Evolutionary conservation across 2,797 vertebrate species (phyloP).

Genomic region (Hylomyscus alleni): DNA sequence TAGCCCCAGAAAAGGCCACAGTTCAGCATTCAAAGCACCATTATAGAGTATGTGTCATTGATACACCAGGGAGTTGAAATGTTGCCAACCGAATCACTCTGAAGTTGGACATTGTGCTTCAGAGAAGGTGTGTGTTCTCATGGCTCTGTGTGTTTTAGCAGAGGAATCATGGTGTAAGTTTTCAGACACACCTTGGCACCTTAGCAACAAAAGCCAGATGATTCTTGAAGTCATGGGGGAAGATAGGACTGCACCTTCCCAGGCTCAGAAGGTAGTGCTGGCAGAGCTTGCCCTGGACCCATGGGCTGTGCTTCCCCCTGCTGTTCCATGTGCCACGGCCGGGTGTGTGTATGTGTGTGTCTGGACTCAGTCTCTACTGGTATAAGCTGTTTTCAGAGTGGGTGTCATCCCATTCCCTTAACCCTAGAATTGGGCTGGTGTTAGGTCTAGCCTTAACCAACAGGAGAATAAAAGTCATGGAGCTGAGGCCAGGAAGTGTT

Average conservation of each 20-base stretch:
- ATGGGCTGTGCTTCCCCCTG: not conserved
- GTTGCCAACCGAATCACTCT: not conserved
- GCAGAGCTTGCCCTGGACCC: slow-evolving; percentile 77
- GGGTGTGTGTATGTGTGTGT: slow-evolving; percentile 71
- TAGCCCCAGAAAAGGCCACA: not conserved
- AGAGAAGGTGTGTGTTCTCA: not conserved
- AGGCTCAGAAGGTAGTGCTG: slow-evolving; percentile 87
- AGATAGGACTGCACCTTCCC: slow-evolving; percentile 84
- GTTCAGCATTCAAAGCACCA: not conserved
- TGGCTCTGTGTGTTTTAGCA: not conserved
- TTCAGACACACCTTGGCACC: slow-evolving; percentile 84
- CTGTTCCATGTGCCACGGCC: slow-evolving; percentile 84
- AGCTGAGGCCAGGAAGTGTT: not conserved
- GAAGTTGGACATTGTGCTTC: too few species aligned
- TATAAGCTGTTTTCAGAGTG: slow-evolving; percentile 80
- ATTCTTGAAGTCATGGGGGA: slow-evolving; percentile 83
- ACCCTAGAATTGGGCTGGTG: not conserved
- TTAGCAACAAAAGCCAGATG: slow-evolving; percentile 86
- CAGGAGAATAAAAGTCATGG: not conserved
- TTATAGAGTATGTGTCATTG: not conserved
- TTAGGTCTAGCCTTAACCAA: not conserved
- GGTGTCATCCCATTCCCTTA: slow-evolving; percentile 24
- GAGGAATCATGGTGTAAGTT: not conserved
- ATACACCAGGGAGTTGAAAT: not conserved
- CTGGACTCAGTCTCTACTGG: slow-evolving; percentile 82